Percentiles rank a stretch among this genome's conserved stretches.
Evolutionary conservation across 2,888 invertebrate genomes (phyloP).

Genomic region (Amphipoea lucens): DNA sequence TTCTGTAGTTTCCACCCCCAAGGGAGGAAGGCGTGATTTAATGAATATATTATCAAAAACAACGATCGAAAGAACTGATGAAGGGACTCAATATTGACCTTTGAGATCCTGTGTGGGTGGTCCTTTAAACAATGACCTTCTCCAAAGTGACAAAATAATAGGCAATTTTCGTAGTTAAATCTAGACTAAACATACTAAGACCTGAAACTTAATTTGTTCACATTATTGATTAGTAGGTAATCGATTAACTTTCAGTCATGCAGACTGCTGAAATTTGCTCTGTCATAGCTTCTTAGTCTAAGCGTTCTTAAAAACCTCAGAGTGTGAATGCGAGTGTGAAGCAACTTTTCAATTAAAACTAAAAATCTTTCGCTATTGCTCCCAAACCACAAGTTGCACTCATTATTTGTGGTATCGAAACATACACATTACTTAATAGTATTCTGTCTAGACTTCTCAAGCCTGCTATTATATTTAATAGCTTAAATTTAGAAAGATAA

Average conservation of each 20-base stretch:
- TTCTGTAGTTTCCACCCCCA: not conserved
- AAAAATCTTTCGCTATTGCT: not conserved
- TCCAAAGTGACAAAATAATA: not conserved
- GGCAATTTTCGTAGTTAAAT: not conserved
- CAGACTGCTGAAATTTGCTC: not conserved
- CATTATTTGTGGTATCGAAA: constrained; percentile 23
- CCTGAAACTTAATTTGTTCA: not conserved
- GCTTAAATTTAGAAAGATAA: constrained; percentile 1
- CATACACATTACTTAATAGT: not conserved
- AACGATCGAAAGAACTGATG: not conserved
- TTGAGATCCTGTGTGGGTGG: not conserved
- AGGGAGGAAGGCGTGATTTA: not conserved
- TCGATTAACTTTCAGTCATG: not conserved
- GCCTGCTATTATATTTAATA: not conserved
- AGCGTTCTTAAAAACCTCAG: not conserved
- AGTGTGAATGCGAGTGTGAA: not conserved
- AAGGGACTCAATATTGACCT: not conserved
- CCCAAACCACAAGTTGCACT: constrained; percentile 9
- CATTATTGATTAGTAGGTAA: too few species aligned
- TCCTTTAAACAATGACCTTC: not conserved
- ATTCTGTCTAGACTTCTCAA: constrained; percentile 17
- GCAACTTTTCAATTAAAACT: constrained; percentile 3
- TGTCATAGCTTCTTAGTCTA: not conserved
- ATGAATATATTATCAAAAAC: not conserved
- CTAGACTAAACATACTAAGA: not conserved